A percentile compares a stretch with the other conserved stretches of the same genome.
Evolutionary conservation across 1,140 invertebrate genomes (phyloP).

Genomic region (Wasmannia auropunctata): DNA sequence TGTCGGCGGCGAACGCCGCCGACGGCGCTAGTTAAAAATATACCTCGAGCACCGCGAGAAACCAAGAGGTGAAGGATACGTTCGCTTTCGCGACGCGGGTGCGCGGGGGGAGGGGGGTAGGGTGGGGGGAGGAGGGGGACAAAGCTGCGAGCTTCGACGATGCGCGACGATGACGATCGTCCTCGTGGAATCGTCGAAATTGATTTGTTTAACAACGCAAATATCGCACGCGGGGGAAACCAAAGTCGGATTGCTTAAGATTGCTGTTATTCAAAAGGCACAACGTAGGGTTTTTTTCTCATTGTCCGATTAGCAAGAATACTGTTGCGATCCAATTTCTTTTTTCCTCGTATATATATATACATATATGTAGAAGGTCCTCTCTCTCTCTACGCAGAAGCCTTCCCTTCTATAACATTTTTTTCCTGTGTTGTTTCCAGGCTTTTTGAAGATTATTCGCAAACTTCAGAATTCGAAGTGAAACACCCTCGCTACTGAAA

Average conservation of each 20-base stretch:
- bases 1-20: not conserved
- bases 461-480: not conserved
- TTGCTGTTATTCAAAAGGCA: slow-evolving; percentile 55
- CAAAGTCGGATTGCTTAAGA: slow-evolving; percentile 25
- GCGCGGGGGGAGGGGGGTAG: no score
- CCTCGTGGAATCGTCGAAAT: not conserved
- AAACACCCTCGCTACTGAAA: slow-evolving; percentile 28
- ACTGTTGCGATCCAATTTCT: not conserved
- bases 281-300: slow-evolving; percentile 54
- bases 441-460: slow-evolving; percentile 18
- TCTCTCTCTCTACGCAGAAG: not conserved
- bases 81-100: not conserved
- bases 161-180: not conserved
- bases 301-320: slow-evolving; percentile 30
- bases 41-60: slow-evolving; percentile 15
- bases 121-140: no score
- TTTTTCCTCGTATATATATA: not conserved
- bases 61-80: slow-evolving; percentile 19
- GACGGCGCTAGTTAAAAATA: slow-evolving; percentile 34
- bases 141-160: slow-evolving; percentile 19
- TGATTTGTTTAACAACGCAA: not conserved
- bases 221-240: slow-evolving; percentile 8
- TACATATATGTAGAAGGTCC: no score
- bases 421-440: not conserved
- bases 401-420: not conserved